These are phyloP conservation scores for Lophura swinhoii DNA, from an alignment of 2,797 vertebrate species.

Conservation along the genomic window DNA sequence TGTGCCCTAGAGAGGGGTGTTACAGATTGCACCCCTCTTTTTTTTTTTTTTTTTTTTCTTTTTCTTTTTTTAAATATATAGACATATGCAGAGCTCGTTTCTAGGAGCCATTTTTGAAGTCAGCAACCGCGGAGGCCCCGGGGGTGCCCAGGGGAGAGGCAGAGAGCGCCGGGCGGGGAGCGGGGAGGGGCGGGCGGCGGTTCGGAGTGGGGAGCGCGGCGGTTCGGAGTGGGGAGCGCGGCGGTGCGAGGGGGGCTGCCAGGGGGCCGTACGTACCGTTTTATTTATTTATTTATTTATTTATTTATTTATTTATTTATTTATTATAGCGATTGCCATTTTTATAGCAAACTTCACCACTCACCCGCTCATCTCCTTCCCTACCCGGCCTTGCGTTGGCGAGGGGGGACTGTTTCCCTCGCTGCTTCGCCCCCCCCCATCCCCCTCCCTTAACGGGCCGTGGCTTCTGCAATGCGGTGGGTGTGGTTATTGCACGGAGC, in stretches of 20 bases:
- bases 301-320: no score
- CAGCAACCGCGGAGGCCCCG: not conserved
- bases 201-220: not conserved
- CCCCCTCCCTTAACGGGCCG: not conserved
- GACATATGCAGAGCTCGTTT: not conserved
- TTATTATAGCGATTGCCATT: no score
- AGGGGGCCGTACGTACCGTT: no score
- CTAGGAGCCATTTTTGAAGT: constrained; percentile 74
- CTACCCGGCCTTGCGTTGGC: not conserved
- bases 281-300: no score
- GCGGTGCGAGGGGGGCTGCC: not conserved
- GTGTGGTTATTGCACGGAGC: constrained; percentile 79
- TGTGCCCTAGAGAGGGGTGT: not conserved
- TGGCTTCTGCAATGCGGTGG: constrained; percentile 96
- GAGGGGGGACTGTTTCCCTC: not conserved
- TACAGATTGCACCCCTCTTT: no score
- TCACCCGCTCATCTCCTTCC: not conserved
- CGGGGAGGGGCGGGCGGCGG: not conserved
- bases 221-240: not conserved
- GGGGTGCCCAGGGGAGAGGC: not conserved
- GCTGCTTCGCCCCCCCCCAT: no score
- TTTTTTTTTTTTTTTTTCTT: not conserved
- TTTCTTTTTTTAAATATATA: not conserved
- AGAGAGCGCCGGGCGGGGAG: not conserved
- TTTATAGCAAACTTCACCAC: no score